Evolutionary conservation across 2,113 vertebrate species (phyloP), one percentile per base, ranked within the genome.

Genomic region (Mormyrus iriodes): DNA sequence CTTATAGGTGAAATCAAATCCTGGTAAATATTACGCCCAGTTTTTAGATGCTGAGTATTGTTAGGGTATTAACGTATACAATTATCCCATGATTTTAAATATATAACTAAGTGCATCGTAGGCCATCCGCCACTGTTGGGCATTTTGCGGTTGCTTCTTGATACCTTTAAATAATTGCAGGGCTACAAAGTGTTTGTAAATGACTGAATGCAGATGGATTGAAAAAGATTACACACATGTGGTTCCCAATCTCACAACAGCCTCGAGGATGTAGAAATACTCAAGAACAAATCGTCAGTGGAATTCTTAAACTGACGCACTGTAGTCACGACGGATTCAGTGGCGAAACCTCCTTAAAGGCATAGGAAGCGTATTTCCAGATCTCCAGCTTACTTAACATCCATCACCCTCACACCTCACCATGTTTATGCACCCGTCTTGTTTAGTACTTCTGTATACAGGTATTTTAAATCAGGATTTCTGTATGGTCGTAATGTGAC

Each of bases 271-370:
- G 93, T 94, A 93, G 94, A 91, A 90, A 89, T 90, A 61, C 89
- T 86, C 46, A 89, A 89, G 88, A 88, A 83, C 88, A 88, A 88
- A 90, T 88, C 87, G 90, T 89, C 92, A 92, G 91, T 91, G 90
- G 92, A 91, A 93, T 92, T 91, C 92, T 93, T 91, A 89, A 91
- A 89, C 91, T 90, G 90, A 91, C 35, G 88, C 92, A 90, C 84
- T 90, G 89, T 88, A 92, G 93, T 94, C 94, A 91, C 91, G 91
- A 87, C 90, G 91, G 91, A 48, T 94, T 93, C 93, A 93, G 91
- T 92, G 90, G 91, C 90, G 91, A 90, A 92, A 90, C 89, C 76
- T 92, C 93, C 94, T 95, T 95, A 95, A 95, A 95, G 94, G 93
- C 92, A 89, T 92, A 95, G 91, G 91, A 92, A 93, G 93, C 92